Evolutionary conservation across 2,797 vertebrate genomes (phyloP).

Genomic region (Pseudochirops corinnae): DNA sequence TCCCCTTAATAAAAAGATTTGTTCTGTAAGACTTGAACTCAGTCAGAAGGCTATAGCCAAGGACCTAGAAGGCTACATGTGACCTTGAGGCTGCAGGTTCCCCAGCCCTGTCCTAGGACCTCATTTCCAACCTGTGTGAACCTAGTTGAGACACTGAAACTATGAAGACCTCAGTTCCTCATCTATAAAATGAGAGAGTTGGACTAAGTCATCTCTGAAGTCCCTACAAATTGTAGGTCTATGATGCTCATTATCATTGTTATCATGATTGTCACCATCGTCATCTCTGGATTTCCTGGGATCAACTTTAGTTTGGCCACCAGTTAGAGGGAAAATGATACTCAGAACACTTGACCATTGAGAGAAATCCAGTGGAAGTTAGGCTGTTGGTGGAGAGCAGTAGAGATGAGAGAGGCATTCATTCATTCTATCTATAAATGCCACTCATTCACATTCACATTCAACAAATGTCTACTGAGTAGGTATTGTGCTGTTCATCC

Average conservation of each 20-base stretch:
- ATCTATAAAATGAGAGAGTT: neutral
- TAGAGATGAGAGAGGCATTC: neutral
- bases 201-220: neutral
- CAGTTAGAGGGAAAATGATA: neutral
- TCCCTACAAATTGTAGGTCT: neutral
- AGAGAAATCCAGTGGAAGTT: neutral
- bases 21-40: too few species aligned
- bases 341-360: neutral
- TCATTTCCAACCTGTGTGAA: neutral
- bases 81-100: too few species aligned
- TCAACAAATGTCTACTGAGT: neutral
- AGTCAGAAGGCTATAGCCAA: too few species aligned
- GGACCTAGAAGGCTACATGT: too few species aligned
- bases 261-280: neutral
- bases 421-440: neutral
- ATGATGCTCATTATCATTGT: neutral
- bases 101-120: neutral
- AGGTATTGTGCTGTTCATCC: neutral
- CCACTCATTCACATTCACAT: neutral
- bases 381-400: neutral
- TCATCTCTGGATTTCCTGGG: neutral
- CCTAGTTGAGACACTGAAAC: neutral
- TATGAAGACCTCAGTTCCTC: neutral
- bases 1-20: too few species aligned
- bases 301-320: neutral